Percentiles rank a stretch among this genome's conserved stretches.
Evolutionary conservation across 2,113 vertebrate genomes (phyloP).

Genomic region (Lycocorax pyrrhopterus): DNA sequence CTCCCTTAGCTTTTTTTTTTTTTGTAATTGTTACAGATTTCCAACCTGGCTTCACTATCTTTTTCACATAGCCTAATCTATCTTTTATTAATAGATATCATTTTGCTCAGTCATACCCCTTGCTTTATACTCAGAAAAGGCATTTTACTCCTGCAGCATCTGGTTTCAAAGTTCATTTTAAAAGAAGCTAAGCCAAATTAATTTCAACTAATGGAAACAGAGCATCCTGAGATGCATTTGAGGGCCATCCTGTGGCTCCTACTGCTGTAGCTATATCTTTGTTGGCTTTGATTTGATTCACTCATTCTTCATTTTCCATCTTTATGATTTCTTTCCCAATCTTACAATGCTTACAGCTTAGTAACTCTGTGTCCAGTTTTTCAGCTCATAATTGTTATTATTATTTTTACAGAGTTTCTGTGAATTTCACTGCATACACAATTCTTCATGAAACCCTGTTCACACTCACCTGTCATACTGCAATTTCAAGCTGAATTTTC

Average conservation of each 20-base stretch:
- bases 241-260: not conserved
- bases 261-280: not conserved
- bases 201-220: constrained; percentile 19
- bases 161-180: constrained; percentile 5
- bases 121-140: not conserved
- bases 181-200: not conserved
- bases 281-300: not conserved
- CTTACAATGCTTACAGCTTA: not conserved
- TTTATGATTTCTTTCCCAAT: not conserved
- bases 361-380: not conserved
- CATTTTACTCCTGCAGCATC: not conserved
- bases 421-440: not conserved
- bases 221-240: not conserved
- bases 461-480: constrained; percentile 21
- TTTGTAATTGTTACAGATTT: not conserved
- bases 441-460: not conserved
- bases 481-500: constrained; percentile 7
- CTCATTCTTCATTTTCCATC: not conserved
- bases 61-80: not conserved
- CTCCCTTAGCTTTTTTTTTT: not conserved
- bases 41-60: not conserved
- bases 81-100: not conserved
- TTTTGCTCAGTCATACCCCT: not conserved
- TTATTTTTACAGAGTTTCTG: not conserved
- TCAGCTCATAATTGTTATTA: not conserved